These are phyloP conservation scores for Geopemphigus sp. DNA, from an alignment of 1,140 invertebrate species.

Conservation along the genomic window DNA sequence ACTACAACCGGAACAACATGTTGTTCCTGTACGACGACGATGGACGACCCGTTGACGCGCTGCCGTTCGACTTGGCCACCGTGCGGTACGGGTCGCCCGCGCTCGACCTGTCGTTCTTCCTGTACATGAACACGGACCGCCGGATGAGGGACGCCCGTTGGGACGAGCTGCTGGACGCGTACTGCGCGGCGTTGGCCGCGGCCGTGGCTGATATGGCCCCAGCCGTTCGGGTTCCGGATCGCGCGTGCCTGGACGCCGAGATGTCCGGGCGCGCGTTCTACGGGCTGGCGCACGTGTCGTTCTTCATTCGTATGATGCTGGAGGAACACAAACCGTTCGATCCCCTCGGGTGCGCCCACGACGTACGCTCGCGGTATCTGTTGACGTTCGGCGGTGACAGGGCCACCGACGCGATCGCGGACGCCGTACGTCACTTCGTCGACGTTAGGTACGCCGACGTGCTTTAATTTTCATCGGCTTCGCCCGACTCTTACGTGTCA, in stretches of 20 bases:
- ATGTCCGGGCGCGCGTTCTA: neutral
- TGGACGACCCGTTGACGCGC: slow-evolving; percentile 52
- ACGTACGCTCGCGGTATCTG: rapidly evolving
- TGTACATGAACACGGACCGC: slow-evolving; percentile 55
- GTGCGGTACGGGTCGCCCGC: slow-evolving; percentile 55
- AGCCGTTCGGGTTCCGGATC: neutral
- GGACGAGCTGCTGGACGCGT: slow-evolving; percentile 54
- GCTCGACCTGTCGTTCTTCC: slow-evolving; percentile 56
- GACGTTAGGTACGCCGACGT: too few relatives aligned
- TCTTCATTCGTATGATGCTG: neutral
- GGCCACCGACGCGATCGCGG: too few relatives aligned
- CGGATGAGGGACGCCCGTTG: slow-evolving; percentile 52
- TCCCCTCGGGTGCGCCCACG: neutral
- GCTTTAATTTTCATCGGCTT: too few relatives aligned
- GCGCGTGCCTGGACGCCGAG: neutral
- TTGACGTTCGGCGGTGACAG: neutral
- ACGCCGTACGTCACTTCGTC: too few relatives aligned
- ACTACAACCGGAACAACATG: slow-evolving; percentile 56
- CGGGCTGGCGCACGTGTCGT: neutral
- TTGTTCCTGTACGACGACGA: slow-evolving; percentile 52
- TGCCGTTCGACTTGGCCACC: slow-evolving; percentile 57
- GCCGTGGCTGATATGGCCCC: slow-evolving; percentile 1
- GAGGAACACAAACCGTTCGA: neutral
- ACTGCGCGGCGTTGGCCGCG: slow-evolving; percentile 53
- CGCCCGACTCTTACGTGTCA: too few relatives aligned